Evolutionary conservation across 2,797 vertebrate species (phyloP), one percentile per base, ranked within the genome.

Genomic region (Lepilemur ruficaudatus): DNA sequence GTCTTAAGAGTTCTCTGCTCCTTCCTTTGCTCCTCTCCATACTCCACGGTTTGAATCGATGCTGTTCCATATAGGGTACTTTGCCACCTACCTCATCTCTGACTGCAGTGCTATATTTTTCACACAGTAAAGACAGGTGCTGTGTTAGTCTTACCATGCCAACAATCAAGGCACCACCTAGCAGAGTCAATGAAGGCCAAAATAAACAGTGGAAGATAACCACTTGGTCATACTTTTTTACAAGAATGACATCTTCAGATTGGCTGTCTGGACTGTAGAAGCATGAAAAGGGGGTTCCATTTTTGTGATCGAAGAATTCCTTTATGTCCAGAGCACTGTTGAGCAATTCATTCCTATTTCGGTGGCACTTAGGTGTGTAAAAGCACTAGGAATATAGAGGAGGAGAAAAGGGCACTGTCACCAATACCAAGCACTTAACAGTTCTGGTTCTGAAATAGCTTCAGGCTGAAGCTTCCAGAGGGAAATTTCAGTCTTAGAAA

Each of bases 101-200:
- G 46, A 55, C 20, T 8, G 46, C n/a, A 22, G 91, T 6, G 83
- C 96, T 84, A 7, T 98, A 92, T 93, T 98, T 96, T 1, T 97
- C 97, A 96, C 98, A 99, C 91, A 99, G 84, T 8, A 97, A 97
- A 32, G 98, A 98, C 55, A 99, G 97, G 91, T 97, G 94, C 98
- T 99, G 99, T 1, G 98, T 99, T 91, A 99, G 94, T 97, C 99
- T 99, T 81, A 99, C 99, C 59, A 99, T 98, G 25, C 98, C 99
- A 93, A 99, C 98, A 93, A 99, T 98, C 97, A 99, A 97, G 32
- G 95, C 98, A 1, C 99, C 99, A 0, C 98, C 99, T 0, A 96
- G 94, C 94, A 99, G 98, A 98, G 99, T 99, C 96, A 99, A 95
- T 14, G 98, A 98, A 30, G 99, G 99, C 99, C 99, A 99, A 85